Evolutionary conservation across 2,888 invertebrate genomes (phyloP), one percentile per base, ranked within the genome.

Genomic region (Cotesia congregata): DNA sequence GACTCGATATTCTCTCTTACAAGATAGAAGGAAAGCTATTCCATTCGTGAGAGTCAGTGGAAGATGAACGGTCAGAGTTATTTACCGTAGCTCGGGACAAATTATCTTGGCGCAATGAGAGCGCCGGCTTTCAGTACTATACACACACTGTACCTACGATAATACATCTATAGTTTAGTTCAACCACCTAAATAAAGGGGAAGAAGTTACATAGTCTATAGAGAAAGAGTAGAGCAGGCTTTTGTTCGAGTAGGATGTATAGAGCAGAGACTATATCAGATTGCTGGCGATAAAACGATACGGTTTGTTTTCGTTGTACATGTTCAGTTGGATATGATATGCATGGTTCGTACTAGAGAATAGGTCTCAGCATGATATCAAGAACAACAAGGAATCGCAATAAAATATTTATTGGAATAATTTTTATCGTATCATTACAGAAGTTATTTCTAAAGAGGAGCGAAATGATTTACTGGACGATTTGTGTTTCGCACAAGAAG

Each of bases 11-110:
- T 67, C 70, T 59, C 65, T 40, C 71, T 72, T 69, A 72, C 67
- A 72, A 75, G 59, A 40, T 39, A 65, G 30, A 65, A 74, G 60
- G 69, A 50, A 50, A 50, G 9, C 50, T 50, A 50, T 50, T 50
- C 41, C 68, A 20, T 40, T 68, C 62, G 75, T 71, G 64, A 69
- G 65, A 72, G 67, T 62, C 64, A 62, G 75, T 70, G 68, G 50
- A 75, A 75, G 77, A 77, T 74, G 77, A 62, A 77, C 77, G 77
- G 69, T 68, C 72, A n/a, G 64, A 77, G 69, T 77, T 77, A 77
- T 77, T 77, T 77, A 70, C 74, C 71, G 17, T 60, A 59, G 76
- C 76, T 67, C 59, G 15, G 74, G 74, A 77, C 77, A 77, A 77
- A 77, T 77, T 77, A 77, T 77, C 77, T 70, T 60, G 70, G 39